Conservation (phyloP, 1,140 invertebrate species). For the Eriosoma lanigerum region DNA sequence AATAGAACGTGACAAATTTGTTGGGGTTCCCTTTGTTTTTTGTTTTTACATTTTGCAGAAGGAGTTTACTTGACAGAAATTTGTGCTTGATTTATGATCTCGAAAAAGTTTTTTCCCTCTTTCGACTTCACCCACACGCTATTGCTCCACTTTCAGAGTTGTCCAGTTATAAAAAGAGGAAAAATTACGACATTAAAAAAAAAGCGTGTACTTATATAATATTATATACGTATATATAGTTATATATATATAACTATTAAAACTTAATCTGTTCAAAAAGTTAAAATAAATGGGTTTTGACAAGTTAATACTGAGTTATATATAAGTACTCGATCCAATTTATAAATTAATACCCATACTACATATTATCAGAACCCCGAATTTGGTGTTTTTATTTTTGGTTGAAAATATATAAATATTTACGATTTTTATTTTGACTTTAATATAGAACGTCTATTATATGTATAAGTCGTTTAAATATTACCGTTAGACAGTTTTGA, state of each 20-base stretch:
- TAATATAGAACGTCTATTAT: no score
- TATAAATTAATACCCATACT: neutral
- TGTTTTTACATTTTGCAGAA: constrained; percentile 10
- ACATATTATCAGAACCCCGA: no score
- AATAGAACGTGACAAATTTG: constrained; percentile 7
- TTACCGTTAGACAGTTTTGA: neutral
- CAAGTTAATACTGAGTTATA: neutral
- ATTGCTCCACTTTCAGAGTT: neutral
- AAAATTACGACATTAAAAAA: constrained; percentile 17
- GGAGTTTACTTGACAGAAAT: constrained; percentile 39
- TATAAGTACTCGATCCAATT: neutral
- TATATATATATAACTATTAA: neutral
- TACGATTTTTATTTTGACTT: no score
- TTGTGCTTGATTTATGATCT: constrained; percentile 30
- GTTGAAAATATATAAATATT: no score
- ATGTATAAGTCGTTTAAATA: neutral
- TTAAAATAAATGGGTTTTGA: neutral
- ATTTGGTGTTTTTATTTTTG: no score
- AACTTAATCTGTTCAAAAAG: neutral
- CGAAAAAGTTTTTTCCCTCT: constrained; percentile 4
- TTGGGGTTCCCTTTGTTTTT: constrained; percentile 15
- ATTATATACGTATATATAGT: neutral
- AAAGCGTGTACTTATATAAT: neutral
- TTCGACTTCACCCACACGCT: constrained; percentile 21
- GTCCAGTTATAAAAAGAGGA: constrained; percentile 12